Evolutionary conservation across 2,113 vertebrate genomes (phyloP).

Genomic region (Muntiacus muntjak): DNA sequence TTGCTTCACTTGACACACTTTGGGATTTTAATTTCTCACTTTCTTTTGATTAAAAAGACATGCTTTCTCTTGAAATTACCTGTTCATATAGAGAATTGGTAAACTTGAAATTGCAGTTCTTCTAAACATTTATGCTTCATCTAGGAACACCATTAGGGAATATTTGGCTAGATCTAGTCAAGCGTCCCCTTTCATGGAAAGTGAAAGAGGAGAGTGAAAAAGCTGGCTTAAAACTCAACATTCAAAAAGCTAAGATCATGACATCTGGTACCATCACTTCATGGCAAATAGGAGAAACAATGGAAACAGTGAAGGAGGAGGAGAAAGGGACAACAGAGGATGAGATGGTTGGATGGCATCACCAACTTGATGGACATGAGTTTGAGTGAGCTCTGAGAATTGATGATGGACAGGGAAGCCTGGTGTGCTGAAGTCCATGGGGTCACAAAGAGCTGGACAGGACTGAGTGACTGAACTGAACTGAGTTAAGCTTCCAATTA

Average conservation of each 20-base stretch:
- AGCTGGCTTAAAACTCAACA: neutral
- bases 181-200: neutral
- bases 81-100: neutral
- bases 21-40: conserved; percentile 1
- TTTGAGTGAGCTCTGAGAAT: neutral
- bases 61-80: neutral
- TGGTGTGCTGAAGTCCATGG: neutral
- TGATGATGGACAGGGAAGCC: neutral
- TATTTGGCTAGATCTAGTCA: neutral
- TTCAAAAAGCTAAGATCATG: neutral
- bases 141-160: neutral
- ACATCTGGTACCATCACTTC: neutral
- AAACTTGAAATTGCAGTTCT: neutral
- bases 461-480: neutral
- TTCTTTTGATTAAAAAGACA: conserved; percentile 16
- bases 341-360: neutral
- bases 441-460: neutral
- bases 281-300: neutral
- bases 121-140: neutral
- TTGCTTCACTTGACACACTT: neutral
- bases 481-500: neutral
- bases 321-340: neutral
- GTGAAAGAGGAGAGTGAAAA: neutral
- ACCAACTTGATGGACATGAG: neutral
- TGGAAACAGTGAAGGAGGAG: neutral